A percentile compares a stretch with the other conserved stretches of the same genome.
Conservation (phyloP, 2,888 invertebrate genomes). For the Elegia similella region DNA sequence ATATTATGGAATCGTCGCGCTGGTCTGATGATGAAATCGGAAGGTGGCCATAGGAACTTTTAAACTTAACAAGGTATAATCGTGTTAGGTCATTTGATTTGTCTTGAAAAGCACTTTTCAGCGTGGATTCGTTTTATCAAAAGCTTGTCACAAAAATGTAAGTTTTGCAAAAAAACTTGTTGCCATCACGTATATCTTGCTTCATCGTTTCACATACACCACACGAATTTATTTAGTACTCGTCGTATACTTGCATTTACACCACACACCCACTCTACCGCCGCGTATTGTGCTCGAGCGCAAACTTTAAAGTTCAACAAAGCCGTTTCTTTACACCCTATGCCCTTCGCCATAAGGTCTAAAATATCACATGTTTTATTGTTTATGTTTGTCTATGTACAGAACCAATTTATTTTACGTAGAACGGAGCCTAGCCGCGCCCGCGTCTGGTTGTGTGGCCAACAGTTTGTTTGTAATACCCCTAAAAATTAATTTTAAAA, state of each 20-base stretch:
- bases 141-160: too few relatives aligned
- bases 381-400: constrained; percentile 5
- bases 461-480: neutral
- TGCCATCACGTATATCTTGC: too few relatives aligned
- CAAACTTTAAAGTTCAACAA: constrained; percentile 7
- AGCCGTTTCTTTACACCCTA: constrained; percentile 2
- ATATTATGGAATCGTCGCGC: too few relatives aligned
- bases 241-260: constrained; percentile 2
- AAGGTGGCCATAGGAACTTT: too few relatives aligned
- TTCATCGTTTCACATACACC: too few relatives aligned
- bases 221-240: too few relatives aligned
- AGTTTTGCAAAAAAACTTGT: too few relatives aligned
- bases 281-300: constrained; percentile 11
- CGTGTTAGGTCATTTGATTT: too few relatives aligned
- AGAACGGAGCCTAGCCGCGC: constrained; percentile 7
- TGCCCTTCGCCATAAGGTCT: neutral
- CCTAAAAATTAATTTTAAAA: neutral
- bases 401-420: constrained; percentile 17
- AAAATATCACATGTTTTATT: neutral
- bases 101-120: too few relatives aligned
- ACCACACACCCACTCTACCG: constrained; percentile 9
- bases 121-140: too few relatives aligned
- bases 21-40: too few relatives aligned
- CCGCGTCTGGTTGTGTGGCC: neutral
- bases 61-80: too few relatives aligned